Percentiles rank a stretch among this genome's conserved stretches.
Evolutionary conservation across 2,888 invertebrate genomes (phyloP).

Genomic region (Biston stratarius): DNA sequence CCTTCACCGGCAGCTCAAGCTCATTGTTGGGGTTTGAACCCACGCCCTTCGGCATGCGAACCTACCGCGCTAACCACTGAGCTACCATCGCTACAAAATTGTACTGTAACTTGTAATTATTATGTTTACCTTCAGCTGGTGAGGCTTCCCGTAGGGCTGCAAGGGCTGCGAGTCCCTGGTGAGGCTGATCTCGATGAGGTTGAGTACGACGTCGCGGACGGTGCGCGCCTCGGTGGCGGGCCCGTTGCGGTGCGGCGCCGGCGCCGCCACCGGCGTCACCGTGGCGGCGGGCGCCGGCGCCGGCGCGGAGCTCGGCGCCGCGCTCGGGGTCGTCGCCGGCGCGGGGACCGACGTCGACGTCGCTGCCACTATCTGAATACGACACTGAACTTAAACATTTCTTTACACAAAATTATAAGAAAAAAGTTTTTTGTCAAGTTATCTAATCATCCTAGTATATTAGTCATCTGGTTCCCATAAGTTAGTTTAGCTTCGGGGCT

Average conservation of each 20-base stretch:
- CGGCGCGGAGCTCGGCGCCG: constrained; percentile 46
- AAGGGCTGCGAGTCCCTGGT: constrained; percentile 88
- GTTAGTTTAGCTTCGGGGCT: no score
- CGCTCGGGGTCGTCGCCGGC: constrained; percentile 63
- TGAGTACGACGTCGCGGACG: constrained; percentile 93
- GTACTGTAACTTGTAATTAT: no score
- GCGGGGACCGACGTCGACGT: constrained; percentile 65
- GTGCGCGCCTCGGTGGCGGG: constrained; percentile 86
- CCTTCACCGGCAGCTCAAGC: no score
- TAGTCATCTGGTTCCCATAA: no score
- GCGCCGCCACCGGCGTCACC: constrained; percentile 27
- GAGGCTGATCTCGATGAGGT: constrained; percentile 93
- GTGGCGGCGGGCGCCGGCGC: constrained; percentile 64
- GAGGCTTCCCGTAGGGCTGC: constrained; percentile 66
- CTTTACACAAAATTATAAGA: no score
- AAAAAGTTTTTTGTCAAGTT: no score
- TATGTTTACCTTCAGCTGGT: constrained; percentile 63
- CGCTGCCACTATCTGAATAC: constrained; percentile 44
- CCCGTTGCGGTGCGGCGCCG: constrained; percentile 54
- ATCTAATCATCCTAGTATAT: no score
- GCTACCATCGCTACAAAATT: no score
- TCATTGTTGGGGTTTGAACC: no score
- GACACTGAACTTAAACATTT: not conserved
- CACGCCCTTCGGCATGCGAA: no score
- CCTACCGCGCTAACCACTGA: no score